phyloP scores from a whole-genome alignment of 2,113 vertebrate species.

The Telmatochromis sp. region DNA sequence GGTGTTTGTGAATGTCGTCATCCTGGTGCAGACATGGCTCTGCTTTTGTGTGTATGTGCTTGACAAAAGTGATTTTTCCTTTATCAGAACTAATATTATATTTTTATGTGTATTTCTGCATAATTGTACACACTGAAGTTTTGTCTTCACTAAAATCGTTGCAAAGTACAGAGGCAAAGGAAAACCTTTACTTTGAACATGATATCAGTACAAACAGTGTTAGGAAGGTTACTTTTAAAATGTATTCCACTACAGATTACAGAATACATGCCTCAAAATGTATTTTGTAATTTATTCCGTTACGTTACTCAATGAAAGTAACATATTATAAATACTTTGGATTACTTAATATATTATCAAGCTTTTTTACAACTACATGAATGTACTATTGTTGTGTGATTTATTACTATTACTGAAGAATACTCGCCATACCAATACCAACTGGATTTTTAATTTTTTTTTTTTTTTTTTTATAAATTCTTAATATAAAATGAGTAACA shows the following conservation, averaged over 20 bases:
- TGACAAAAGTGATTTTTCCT: neutral
- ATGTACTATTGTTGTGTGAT: neutral
- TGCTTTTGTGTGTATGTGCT: neutral
- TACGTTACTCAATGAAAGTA: neutral
- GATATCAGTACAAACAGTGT: neutral
- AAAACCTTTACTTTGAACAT: neutral
- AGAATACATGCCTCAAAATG: neutral
- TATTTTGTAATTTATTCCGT: neutral
- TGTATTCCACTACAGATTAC: neutral
- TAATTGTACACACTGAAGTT: neutral
- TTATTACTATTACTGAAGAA: neutral
- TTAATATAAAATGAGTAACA: neutral
- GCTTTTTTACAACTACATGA: neutral
- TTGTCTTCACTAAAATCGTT: neutral
- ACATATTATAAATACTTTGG: neutral
- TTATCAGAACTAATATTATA: neutral
- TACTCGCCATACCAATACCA: neutral
- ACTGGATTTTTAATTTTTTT: neutral
- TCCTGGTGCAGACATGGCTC: neutral
- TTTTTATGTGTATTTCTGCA: neutral
- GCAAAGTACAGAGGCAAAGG: neutral
- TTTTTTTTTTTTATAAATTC: too few species aligned
- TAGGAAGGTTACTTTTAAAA: neutral
- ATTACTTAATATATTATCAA: neutral
- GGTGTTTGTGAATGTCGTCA: constrained; percentile 50